phyloP scores from a whole-genome alignment of 2,113 vertebrate genomes.

The Chaetodon auriga region DNA sequence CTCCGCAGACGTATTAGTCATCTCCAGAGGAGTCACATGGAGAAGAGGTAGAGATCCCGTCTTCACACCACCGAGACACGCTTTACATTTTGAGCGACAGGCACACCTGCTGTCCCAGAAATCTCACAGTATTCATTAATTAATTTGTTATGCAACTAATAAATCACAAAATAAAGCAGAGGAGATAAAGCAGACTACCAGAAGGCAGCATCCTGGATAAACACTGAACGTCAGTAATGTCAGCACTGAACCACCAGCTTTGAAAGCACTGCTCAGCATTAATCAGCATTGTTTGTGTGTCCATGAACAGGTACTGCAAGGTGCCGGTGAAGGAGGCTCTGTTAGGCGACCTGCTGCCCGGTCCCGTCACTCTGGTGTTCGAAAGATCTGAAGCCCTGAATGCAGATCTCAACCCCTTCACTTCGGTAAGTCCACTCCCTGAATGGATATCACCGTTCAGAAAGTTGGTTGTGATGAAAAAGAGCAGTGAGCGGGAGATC shows the following conservation, averaged over 20 bases:
- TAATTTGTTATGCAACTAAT: neutral
- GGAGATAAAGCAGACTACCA: neutral
- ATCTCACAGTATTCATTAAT: neutral
- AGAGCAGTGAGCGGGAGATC: neutral
- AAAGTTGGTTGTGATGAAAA: neutral
- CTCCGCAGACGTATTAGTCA: conserved; percentile 5
- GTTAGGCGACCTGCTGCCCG: conserved; percentile 90
- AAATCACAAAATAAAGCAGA: neutral
- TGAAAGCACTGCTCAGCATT: neutral
- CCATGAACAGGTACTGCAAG: conserved; percentile 88
- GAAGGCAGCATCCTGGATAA: neutral
- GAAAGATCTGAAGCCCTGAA: conserved; percentile 89
- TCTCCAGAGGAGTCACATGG: conserved; percentile 18
- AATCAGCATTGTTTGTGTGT: neutral
- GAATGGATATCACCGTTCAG: accelerated
- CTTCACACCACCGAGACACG: conserved; percentile 6
- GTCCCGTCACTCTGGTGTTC: conserved; percentile 94
- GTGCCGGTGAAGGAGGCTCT: conserved; percentile 88
- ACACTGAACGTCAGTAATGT: neutral
- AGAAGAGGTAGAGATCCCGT: conserved; percentile 1
- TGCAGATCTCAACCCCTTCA: conserved; percentile 93
- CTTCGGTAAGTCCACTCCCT: conserved; percentile 84
- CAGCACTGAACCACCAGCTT: no score
- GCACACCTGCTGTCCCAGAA: conserved; percentile 28
- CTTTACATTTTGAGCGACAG: conserved; percentile 16